Conservation (phyloP, 2,113 vertebrate species). For the Anoura caudifer region DNA sequence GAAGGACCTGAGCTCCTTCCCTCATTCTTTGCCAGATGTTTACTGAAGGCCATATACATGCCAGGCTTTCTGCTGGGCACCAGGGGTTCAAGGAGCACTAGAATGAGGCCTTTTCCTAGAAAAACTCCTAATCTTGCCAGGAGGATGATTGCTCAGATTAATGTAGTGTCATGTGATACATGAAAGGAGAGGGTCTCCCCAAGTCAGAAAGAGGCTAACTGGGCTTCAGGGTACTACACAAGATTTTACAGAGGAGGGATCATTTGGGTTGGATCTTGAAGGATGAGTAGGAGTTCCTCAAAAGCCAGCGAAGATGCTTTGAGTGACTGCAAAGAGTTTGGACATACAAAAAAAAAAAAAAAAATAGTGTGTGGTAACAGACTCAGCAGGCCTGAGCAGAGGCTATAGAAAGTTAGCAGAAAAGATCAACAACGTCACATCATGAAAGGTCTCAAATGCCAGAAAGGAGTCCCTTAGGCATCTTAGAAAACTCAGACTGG, state of each 20-base stretch:
- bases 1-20: conserved; percentile 8
- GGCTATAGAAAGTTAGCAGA: neutral
- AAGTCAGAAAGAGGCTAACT: neutral
- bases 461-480: neutral
- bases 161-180: neutral
- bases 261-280: neutral
- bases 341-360: neutral
- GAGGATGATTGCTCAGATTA: neutral
- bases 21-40: conserved; percentile 11
- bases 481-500: neutral
- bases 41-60: neutral
- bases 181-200: neutral
- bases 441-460: neutral
- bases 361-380: neutral
- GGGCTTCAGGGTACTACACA: neutral
- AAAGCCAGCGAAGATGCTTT: neutral
- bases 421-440: neutral
- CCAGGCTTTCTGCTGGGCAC: neutral
- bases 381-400: neutral
- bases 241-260: neutral
- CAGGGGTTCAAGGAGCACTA: neutral
- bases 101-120: neutral
- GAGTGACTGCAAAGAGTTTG: neutral
- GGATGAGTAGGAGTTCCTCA: conserved; percentile 19
- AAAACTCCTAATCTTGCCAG: neutral